Base-by-base conservation (phyloP, 2,888 invertebrate species). In the Seladonia tumulorum region DNA sequence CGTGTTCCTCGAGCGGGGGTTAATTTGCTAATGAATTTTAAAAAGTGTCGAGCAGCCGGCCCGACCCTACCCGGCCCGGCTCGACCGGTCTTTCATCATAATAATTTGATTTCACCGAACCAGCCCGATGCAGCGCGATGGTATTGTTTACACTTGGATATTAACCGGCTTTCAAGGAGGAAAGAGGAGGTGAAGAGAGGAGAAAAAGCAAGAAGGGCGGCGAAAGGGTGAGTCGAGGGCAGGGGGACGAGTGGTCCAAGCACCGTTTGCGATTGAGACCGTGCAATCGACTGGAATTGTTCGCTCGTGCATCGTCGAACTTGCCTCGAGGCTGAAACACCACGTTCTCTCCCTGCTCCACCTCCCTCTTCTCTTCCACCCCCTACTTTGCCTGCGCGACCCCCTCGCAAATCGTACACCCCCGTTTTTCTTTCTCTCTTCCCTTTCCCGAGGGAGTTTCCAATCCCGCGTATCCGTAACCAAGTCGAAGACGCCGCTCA, bases 11-110 rank as follows among this genome's bases (percentile, higher is more conserved):
- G 70, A 14, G 25, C 16, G 5, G 22, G 74, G 35, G 82, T 92
- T 90, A 90, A 93, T 93, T 93, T 89, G 90, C 90, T 93, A 93
- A 93, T 93, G 91, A 93, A 92, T 93, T 92, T 90, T 89, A 88
- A 87, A 92, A 90, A 89, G 85, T 86, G 80, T 70, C 76, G 79
- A 79, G 83, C 72, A 4, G 57, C 57, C 63, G 12, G 57, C 57
- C 63, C 73, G 42, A 29, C 66, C 63, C 73, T 35, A 29, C 66
- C n/a, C n/a, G n/a, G n/a, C n/a, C n/a, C n/a, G n/a, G 77, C 74
- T 68, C 77, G 53, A 57, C 81, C 82, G 77, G 81, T 89, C 87
- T 91, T 92, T 91, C 87, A 90, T 90, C 87, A 89, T 90, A 90
- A 92, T 93, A 90, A 91, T 92, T 91, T 85, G 82, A 90, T 89